Conservation (phyloP, 2,888 invertebrate species). For the Nysson spinosus region DNA sequence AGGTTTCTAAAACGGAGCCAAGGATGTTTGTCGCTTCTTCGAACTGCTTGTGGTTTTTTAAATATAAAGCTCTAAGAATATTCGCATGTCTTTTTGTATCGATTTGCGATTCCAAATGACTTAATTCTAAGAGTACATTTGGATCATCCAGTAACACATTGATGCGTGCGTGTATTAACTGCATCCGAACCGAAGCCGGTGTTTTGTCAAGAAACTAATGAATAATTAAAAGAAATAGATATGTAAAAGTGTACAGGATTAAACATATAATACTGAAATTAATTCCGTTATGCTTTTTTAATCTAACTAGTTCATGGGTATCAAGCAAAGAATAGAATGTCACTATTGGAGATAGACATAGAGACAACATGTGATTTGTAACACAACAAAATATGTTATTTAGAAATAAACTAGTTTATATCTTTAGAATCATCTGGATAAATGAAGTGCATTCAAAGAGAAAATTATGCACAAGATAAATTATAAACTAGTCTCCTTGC, state of each 20-base stretch:
- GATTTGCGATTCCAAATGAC: conserved; percentile 24
- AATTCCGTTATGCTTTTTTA: too few species aligned
- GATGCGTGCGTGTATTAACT: conserved; percentile 69
- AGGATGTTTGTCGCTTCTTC: conserved; percentile 80
- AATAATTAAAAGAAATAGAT: conserved; percentile 23
- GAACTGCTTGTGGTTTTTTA: conserved; percentile 79
- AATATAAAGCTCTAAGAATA: conserved; percentile 79
- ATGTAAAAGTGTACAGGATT: conserved; percentile 16
- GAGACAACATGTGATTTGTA: too few species aligned
- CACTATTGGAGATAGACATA: too few species aligned
- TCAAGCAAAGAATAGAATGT: too few species aligned
- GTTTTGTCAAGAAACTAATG: conserved; percentile 54
- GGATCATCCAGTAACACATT: conserved; percentile 76
- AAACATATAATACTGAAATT: too few species aligned
- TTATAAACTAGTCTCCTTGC: too few species aligned
- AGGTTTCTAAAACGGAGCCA: conserved; percentile 76
- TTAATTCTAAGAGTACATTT: conserved; percentile 61
- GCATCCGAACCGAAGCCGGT: conserved; percentile 46
- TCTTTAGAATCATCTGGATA: too few species aligned
- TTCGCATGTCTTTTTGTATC: conserved; percentile 55
- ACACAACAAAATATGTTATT: too few species aligned
- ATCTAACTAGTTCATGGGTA: too few species aligned
- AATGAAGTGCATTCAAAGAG: too few species aligned
- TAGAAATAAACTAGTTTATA: too few species aligned
- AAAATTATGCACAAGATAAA: too few species aligned